These are phyloP conservation scores for Zelleria hepariella DNA, from an alignment of 2,888 invertebrate genomes.

Conservation along the genomic window DNA sequence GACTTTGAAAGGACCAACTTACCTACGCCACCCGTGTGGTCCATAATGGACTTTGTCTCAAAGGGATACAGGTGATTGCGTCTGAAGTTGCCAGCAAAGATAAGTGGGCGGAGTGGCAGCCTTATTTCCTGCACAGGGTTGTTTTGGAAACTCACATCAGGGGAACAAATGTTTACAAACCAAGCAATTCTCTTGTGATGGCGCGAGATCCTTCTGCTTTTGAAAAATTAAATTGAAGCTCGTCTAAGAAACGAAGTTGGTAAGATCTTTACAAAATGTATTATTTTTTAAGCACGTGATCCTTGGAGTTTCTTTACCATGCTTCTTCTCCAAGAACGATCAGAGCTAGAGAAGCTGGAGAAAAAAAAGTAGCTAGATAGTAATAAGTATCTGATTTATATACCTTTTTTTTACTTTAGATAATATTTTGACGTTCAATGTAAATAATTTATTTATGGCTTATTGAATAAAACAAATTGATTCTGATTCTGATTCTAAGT, in stretches of 20 bases:
- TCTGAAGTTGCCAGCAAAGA: background rate
- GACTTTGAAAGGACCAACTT: background rate
- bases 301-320: no score
- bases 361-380: no score
- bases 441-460: no score
- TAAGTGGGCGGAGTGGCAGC: background rate
- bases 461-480: no score
- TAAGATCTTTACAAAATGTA: no score
- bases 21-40: background rate
- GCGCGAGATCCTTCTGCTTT: background rate
- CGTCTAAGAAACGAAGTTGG: background rate
- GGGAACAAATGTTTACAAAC: conserved; percentile 9
- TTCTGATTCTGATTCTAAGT: no score
- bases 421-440: no score
- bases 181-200: background rate
- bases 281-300: no score
- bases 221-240: background rate
- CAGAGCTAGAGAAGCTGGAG: no score
- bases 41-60: background rate
- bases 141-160: conserved; percentile 8
- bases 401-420: no score
- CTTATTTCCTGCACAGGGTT: background rate
- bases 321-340: no score
- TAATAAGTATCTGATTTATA: no score
- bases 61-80: background rate